Base-by-base conservation (phyloP, 2,888 invertebrate species). In the Hypomecis atomaria region DNA sequence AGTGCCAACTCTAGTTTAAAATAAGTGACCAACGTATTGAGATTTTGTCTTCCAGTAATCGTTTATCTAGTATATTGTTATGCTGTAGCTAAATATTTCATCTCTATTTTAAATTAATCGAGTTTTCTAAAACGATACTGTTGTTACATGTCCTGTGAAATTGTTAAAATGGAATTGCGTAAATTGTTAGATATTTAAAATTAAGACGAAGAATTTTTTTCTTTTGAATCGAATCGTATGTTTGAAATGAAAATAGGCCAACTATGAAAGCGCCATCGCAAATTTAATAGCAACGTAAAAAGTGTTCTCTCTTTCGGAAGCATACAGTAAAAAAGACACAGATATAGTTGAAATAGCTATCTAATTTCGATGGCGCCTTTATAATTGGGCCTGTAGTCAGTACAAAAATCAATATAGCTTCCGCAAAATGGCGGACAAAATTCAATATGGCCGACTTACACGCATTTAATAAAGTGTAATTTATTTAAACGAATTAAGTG, bases 1-100 rank as follows among this genome's bases (percentile, higher is more conserved):
- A 87, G 88, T 89, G 88, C 89, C 89, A 89, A 88, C 82, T 77
- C 68, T 71, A 75, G 70, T 62, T 37, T 79, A 71, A 60, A 71
- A 59, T 78, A 79, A 79, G 82, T 67, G 76, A 78, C 74, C 78
- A 79, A 78, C 72, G 40, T 64, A 65, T 67, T 74, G 73, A 67
- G 63, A 70, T 71, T 71, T 71, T 57, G 82, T 82, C 82, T 84
- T 83, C 83, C 83, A 82, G 62, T 79, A 71, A 74, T 75, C 75
- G 60, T 74, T 71, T 70, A 67, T 59, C 42, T 62, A 44, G 7
- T 34, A 8, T 50, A 45, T 40, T 49, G 34, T 48, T 49, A 40
- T 56, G 47, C 13, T 56, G 38, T 66, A 62, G 59, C 44, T 59
- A 56, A 10, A 59, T 60, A 49, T 53, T 62, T 49, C 62, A 13